A percentile compares a stretch with the other conserved stretches of the same genome.
phyloP scores from a whole-genome alignment of 2,113 vertebrate genomes.

The Cardinalis cardinalis region DNA sequence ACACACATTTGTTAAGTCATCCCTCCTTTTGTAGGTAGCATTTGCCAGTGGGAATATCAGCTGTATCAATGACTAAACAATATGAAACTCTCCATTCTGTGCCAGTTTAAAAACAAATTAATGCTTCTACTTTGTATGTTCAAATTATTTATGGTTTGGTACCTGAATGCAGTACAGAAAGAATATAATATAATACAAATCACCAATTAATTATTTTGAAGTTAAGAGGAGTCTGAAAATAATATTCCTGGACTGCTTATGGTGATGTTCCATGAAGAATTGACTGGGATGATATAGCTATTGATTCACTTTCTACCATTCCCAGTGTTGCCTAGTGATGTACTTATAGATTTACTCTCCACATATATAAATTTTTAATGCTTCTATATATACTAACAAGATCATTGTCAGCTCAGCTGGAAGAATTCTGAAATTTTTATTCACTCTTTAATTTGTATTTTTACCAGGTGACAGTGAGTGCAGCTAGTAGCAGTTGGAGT shows the following conservation, averaged over 20 bases:
- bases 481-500: background rate
- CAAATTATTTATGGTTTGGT: background rate
- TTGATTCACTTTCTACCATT: background rate
- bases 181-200: background rate
- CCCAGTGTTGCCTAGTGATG: background rate
- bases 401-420: background rate
- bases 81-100: background rate
- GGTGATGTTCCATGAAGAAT: background rate
- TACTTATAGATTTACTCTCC: background rate
- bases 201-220: background rate
- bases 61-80: background rate
- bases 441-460: conserved; percentile 7
- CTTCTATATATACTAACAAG: background rate
- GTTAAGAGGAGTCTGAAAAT: background rate
- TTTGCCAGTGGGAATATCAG: background rate
- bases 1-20: background rate
- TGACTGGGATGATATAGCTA: background rate
- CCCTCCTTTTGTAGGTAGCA: background rate
- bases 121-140: background rate
- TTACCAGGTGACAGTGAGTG: background rate
- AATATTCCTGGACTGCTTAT: background rate
- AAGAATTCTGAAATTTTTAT: background rate
- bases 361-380: conserved; percentile 1
- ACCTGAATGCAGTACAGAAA: background rate
- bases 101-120: background rate